A percentile compares a stretch with the other conserved stretches of the same genome.
phyloP scores from a whole-genome alignment of 2,113 vertebrate species.

The Chaetops frenatus region DNA sequence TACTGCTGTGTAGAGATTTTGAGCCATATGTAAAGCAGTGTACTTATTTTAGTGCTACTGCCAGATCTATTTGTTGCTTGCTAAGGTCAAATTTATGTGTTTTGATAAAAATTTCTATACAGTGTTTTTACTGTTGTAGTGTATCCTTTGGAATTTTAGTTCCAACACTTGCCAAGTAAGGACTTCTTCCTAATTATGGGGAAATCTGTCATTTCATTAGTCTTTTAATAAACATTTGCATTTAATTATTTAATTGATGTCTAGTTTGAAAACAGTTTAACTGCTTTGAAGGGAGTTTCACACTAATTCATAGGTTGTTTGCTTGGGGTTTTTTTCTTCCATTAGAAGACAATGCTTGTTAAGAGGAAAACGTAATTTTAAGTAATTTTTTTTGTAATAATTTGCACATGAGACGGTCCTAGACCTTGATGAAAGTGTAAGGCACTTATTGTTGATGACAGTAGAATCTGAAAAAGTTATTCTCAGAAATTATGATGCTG shows the following conservation, averaged over 20 bases:
- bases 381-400: neutral
- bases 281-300: neutral
- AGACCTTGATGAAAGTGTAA: neutral
- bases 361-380: neutral
- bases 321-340: accelerated
- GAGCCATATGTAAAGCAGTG: neutral
- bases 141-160: neutral
- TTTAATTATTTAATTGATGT: neutral
- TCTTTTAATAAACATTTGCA: neutral
- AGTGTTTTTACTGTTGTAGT: neutral
- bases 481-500: neutral
- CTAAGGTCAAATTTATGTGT: neutral
- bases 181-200: neutral
- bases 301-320: neutral
- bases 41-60: neutral
- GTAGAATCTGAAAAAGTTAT: neutral
- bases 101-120: neutral
- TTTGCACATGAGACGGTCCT: neutral
- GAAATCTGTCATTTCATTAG: neutral
- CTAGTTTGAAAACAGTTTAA: neutral
- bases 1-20: neutral
- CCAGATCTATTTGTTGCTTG: neutral
- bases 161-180: neutral
- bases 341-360: neutral
- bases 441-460: neutral